Base-by-base conservation (phyloP, 2,797 vertebrate species). In the Anabacerthia variegaticeps region DNA sequence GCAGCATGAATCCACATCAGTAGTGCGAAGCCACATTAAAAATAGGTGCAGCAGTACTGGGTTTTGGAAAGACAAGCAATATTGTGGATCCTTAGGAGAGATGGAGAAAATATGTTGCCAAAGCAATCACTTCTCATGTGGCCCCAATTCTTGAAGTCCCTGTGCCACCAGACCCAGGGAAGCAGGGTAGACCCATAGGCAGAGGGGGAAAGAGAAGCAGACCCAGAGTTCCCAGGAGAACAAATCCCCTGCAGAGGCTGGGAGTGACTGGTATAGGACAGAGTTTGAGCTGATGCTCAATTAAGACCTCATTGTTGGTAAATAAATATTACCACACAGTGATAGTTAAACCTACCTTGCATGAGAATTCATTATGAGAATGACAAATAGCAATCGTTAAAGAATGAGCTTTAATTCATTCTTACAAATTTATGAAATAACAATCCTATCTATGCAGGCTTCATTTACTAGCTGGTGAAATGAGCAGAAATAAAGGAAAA, bases 381-480 rank as follows among this genome's bases (percentile, higher is more conserved):
- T 84, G 69, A 91, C 82, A 94, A 95, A 95, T 55, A 81, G 79
- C 76, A 81, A 76, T 78, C 86, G 82, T 93, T 90, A 81, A 2
- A 34, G 85, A 92, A 96, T 27, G 39, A 95, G 89, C 85, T 86
- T 93, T 89, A 92, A 95, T 92, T 95, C 66, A 62, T 55, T 90
- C 83, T 90, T 49, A 78, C 46, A 81, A 90, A 92, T 83, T 62
- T 93, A 88, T 84, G 73, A 88, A 96, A 78, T 92, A 92, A 78
- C 92, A 96, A 96, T 89, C 49, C 88, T 93, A 88, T 95, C 88
- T 88, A 73, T 34, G 51, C 62, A 84, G 83, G 88, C 69, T 80
- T 95, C 92, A 95, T 92, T 96, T 95, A 81, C 67, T 69, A 93
- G 92, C 66, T 78, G 54, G 69, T 86, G 80, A 95, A 95, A 94